Conservation (phyloP, 2,797 vertebrate genomes). For the Melanotaenia trifasciata region DNA sequence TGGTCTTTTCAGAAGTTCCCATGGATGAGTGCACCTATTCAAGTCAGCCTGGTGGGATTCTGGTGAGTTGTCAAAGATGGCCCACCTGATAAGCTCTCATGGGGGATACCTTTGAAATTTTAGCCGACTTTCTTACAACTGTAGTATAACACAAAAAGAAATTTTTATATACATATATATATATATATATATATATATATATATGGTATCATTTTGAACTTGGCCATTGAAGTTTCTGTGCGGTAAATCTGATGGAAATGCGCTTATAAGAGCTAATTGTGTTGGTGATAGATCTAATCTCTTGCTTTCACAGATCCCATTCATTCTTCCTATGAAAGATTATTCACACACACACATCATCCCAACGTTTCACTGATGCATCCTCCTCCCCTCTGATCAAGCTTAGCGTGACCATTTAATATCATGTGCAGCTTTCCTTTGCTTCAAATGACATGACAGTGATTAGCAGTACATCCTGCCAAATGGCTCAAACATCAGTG, state of each 20-base stretch:
- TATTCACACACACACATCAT: background rate
- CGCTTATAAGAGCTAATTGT: background rate
- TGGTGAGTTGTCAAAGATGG: constrained; percentile 89
- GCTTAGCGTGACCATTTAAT: background rate
- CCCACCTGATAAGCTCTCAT: constrained; percentile 54
- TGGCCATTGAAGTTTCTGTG: background rate
- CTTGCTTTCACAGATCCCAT: background rate
- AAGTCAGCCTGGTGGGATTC: constrained; percentile 96
- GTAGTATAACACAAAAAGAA: background rate
- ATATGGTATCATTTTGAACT: background rate
- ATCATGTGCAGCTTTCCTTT: constrained; percentile 7
- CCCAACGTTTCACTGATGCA: background rate
- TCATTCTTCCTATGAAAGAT: background rate
- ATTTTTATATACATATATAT: no score
- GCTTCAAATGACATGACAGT: constrained; percentile 7
- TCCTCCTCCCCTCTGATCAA: background rate
- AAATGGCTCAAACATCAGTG: background rate
- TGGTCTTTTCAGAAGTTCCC: constrained; percentile 90
- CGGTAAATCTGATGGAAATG: background rate
- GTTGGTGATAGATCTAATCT: background rate
- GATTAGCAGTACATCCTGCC: constrained; percentile 11
- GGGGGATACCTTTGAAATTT: constrained; percentile 36
- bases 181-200: background rate
- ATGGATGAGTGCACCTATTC: constrained; percentile 98
- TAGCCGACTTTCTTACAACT: constrained; percentile 1